Conservation (phyloP, 2,888 invertebrate genomes). For the Polymixis flavicincta region DNA sequence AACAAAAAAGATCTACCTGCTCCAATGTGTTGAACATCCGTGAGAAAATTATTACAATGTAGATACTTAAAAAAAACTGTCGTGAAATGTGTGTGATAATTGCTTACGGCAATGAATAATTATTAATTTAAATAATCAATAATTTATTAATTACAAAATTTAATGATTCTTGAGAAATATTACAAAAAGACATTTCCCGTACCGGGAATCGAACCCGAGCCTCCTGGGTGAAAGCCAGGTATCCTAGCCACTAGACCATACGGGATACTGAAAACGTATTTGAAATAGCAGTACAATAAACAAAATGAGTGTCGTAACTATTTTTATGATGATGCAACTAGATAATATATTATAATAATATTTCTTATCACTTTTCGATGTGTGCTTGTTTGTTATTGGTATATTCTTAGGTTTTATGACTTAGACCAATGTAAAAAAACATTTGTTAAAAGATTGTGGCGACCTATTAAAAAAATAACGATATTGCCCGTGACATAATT, state of each 20-base stretch:
- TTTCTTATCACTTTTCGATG: not conserved
- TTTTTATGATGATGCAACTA: not conserved
- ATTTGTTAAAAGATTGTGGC: too few species aligned
- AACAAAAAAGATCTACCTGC: conserved; percentile 45
- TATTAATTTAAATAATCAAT: too few species aligned
- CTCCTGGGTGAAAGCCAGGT: conserved; percentile 94
- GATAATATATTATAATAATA: too few species aligned
- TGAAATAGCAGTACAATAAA: conserved; percentile 14
- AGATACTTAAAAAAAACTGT: too few species aligned
- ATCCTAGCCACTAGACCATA: conserved; percentile 92
- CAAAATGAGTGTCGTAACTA: not conserved
- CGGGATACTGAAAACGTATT: rapidly evolving
- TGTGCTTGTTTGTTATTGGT: not conserved
- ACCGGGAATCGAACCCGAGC: conserved; percentile 94
- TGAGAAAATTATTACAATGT: conserved; percentile 29
- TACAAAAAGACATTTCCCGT: conserved; percentile 85
- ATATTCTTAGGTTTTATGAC: not conserved
- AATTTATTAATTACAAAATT: too few species aligned
- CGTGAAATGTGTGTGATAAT: not conserved
- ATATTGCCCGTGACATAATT: conserved; percentile 33
- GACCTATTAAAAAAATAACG: not conserved
- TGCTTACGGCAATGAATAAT: not conserved
- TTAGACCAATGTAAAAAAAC: not conserved
- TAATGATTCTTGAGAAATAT: too few species aligned
- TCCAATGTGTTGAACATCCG: conserved; percentile 39